Conservation (phyloP, 2,113 vertebrate species). For the Daubentonia madagascariensis region DNA sequence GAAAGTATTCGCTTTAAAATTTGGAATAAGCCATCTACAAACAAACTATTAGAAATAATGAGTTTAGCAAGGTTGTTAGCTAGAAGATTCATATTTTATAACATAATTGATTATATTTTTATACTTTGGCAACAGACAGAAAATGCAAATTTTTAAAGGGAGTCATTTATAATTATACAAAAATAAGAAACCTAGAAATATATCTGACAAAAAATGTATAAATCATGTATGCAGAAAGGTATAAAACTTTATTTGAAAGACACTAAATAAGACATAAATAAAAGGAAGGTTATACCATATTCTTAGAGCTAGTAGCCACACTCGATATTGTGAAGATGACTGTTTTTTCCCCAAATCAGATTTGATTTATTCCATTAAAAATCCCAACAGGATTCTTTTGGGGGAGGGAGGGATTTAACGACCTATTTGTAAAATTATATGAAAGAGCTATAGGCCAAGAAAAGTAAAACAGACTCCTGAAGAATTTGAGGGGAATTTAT, state of each 20-base stretch:
- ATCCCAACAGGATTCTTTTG: neutral
- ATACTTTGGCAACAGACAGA: neutral
- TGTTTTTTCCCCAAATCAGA: neutral
- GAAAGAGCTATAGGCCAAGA: neutral
- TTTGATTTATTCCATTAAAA: neutral
- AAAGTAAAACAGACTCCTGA: neutral
- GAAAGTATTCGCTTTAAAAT: neutral
- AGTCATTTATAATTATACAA: neutral
- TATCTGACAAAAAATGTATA: neutral
- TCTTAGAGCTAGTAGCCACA: neutral
- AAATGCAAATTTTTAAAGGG: neutral
- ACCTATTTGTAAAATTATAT: neutral
- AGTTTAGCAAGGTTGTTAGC: neutral
- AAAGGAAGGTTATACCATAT: neutral
- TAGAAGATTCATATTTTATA: neutral
- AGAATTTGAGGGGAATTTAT: neutral
- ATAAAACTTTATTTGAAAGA: neutral
- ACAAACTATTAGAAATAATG: neutral
- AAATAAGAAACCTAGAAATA: neutral
- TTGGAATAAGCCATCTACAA: neutral
- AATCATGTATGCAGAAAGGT: neutral
- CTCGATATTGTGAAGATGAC: neutral
- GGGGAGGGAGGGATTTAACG: neutral
- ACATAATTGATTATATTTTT: neutral
- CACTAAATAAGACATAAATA: neutral